phyloP scores from a whole-genome alignment of 2,888 invertebrate genomes.

The Troilus luridus region DNA sequence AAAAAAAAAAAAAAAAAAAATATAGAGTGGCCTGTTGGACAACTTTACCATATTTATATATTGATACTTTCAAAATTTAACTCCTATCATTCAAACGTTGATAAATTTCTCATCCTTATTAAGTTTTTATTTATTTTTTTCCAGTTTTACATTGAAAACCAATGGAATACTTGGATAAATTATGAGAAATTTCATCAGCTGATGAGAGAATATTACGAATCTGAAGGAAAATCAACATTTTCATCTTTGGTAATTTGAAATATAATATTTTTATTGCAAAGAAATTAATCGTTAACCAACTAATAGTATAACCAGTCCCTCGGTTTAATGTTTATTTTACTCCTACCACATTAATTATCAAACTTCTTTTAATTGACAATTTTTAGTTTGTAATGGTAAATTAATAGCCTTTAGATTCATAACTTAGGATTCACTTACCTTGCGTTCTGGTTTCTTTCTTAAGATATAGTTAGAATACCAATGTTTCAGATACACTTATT shows the following conservation, averaged over 20 bases:
- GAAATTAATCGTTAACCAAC: not conserved
- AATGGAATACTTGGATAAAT: constrained; percentile 75
- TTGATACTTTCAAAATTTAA: no score
- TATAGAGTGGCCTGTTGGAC: no score
- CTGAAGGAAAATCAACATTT: constrained; percentile 69
- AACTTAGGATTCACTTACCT: not conserved
- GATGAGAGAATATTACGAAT: constrained; percentile 68
- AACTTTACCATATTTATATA: no score
- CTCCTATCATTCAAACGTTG: no score
- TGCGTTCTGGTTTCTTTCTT: not conserved
- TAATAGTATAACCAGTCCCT: not conserved
- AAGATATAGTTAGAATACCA: not conserved
- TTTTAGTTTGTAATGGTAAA: not conserved
- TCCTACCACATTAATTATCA: not conserved
- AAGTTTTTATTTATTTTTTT: constrained; percentile 27
- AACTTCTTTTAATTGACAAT: not conserved
- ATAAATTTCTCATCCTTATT: not conserved
- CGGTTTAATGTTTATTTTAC: no score
- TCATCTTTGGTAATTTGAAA: constrained; percentile 67
- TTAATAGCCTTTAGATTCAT: not conserved
- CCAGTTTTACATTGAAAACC: constrained; percentile 67
- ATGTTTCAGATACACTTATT: not conserved
- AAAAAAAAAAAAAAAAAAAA: no score
- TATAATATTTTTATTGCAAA: not conserved
- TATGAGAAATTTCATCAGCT: constrained; percentile 72